phyloP scores from a whole-genome alignment of 2,888 invertebrate genomes.

The Tortricodes alternella region DNA sequence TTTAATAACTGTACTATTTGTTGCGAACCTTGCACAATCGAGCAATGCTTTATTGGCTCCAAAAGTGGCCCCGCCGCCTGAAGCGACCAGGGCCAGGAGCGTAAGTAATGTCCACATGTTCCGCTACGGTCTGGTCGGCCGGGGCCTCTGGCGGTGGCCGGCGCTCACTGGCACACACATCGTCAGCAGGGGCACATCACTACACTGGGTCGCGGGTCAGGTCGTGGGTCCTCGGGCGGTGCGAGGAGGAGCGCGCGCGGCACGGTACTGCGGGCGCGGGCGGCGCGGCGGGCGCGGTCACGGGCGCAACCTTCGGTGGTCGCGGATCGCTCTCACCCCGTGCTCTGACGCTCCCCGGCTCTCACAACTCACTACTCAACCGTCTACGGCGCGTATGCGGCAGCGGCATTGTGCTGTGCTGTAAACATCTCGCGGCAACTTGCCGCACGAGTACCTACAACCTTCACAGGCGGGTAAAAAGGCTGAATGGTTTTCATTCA shows the following conservation, averaged over 20 bases:
- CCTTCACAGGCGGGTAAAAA: constrained; percentile 17
- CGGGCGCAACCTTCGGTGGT: constrained; percentile 78
- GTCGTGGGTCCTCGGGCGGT: constrained; percentile 47
- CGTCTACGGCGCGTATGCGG: constrained; percentile 49
- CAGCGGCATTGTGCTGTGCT: constrained; percentile 15
- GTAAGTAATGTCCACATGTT: constrained; percentile 69
- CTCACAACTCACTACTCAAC: constrained; percentile 46
- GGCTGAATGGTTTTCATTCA: constrained; percentile 11
- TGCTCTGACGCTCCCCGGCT: constrained; percentile 43
- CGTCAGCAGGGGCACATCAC: constrained; percentile 55
- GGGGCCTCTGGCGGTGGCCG: constrained; percentile 59
- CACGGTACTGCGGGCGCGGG: constrained; percentile 69
- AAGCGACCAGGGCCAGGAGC: constrained; percentile 63
- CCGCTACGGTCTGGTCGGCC: constrained; percentile 62
- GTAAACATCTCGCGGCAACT: constrained; percentile 14
- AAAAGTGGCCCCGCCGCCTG: constrained; percentile 65
- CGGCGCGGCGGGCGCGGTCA: constrained; percentile 74
- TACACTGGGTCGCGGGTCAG: constrained; percentile 45
- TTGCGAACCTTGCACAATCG: constrained; percentile 76
- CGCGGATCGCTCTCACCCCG: constrained; percentile 71
- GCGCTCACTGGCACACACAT: constrained; percentile 67
- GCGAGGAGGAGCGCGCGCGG: constrained; percentile 71
- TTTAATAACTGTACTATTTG: neutral
- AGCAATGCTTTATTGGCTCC: constrained; percentile 71
- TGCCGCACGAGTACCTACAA: constrained; percentile 12